Evolutionary conservation across 2,113 vertebrate species (phyloP), one percentile per base, ranked within the genome.

Genomic region (Gracilinanus agilis): DNA sequence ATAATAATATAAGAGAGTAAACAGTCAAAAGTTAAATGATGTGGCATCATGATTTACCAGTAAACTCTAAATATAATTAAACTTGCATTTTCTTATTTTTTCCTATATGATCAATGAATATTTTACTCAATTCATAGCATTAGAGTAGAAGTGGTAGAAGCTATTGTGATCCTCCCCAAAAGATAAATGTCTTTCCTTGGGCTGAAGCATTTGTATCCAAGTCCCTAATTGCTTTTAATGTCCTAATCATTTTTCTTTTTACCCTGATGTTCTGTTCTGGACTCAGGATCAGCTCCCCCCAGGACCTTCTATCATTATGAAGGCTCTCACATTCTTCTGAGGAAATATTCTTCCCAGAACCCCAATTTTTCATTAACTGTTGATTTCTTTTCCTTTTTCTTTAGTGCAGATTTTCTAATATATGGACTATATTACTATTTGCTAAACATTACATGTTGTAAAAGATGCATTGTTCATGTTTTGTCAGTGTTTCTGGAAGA

Each of bases 181-280:
- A 98, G 97, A 96, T 92, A 96, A 98, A 96, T 96, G 58, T 95
- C 95, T 97, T 97, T 98, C 97, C 96, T 90, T 7, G 67, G 95
- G 96, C 96, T 97, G 94, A 67, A 93, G 93, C 93, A 94, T 93
- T 97, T 96, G 95, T 95, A 97, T 96, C 95, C 96, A 97, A 94
- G 49, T 97, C 97, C 96, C 93, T 97, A 97, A 98, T 97, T 95
- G 92, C 96, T 97, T 97, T 97, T 96, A 90, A 98, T 90, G 55
- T 97, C 94, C 92, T 97, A 97, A 91, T 92, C 91, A 97, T 97
- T 98, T 97, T 95, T 97, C 6, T 94, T 91, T 96, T 95, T 97
- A 97, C 34, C 95, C 93, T 97, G 88, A 94, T 95, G 75, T 94
- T 97, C 95, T 97, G 96, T 91, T 91, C 94, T 94, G 93, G 96